Evolutionary conservation across 2,888 invertebrate genomes (phyloP), one percentile per base, ranked within the genome.

Genomic region (Microplitis deprimator): DNA sequence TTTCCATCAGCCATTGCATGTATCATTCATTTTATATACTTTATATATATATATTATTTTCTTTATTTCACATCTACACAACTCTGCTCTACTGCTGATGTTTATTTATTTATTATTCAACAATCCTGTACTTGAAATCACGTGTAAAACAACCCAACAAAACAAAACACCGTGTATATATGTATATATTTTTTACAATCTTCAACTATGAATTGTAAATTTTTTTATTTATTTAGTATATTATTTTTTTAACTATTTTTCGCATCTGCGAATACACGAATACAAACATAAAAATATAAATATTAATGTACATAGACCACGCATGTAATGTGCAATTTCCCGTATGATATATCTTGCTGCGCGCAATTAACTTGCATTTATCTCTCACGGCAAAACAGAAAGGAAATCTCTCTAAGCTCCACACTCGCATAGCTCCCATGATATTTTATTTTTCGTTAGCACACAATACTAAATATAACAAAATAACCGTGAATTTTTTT

Each of bases 351-450:
- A 50, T 50, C 62, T 72, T 38, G 61, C 29, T 29, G 61, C 62
- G 16, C 62, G 17, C 39, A 72, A 72, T 72, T 39, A 62, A 72
- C 39, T 61, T 61, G 72, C 72, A 62, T 62, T 72, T 72, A 72
- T 62, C 38, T 62, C 16, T 6, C 5, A 62, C 20, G 70, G 40
- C 17, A 59, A 61, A 72, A 72, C 17, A 20, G 64, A 39, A 20
- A 73, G 40, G 13, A 13, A 4, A 50, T 50, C 8, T 50, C 50
- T 40, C 10, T 1, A 16, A 41, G 41, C 68, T 41, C 3, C 5
- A 50, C 50, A 29, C 29, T 29, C 50, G 8, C 50, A 13, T 50
- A 10, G 3, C 50, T 50, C 50, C 50, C 50, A 50, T 13, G 50
- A 50, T 50, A 50, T 50, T 50, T 50, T 13, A 50, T 50, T 50